These are phyloP conservation scores for Dendrolimus pini DNA, from an alignment of 2,888 invertebrate species.

Conservation along the genomic window DNA sequence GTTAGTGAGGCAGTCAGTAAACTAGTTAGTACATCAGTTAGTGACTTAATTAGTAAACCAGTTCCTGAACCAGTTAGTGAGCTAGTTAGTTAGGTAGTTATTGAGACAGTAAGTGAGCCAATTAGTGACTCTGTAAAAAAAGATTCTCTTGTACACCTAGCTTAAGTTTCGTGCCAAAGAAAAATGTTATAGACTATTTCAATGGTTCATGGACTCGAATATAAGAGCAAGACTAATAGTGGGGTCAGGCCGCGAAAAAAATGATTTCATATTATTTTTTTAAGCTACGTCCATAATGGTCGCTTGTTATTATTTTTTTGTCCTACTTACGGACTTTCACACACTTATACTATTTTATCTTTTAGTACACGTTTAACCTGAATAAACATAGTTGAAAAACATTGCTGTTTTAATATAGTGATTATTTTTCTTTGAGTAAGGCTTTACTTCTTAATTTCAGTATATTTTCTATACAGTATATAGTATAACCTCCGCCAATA, in stretches of 20 bases:
- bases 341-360: slow-evolving; percentile 4
- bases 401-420: background rate
- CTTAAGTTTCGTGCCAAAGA: slow-evolving; percentile 31
- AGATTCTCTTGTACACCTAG: background rate
- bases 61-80: no score
- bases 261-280: slow-evolving; percentile 23
- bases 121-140: no score
- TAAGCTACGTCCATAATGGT: background rate
- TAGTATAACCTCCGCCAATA: no score
- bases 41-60: no score
- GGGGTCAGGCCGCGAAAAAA: slow-evolving; percentile 40
- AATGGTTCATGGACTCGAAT: slow-evolving; percentile 20
- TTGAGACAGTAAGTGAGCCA: no score
- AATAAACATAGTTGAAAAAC: background rate
- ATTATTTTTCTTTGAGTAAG: background rate
- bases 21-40: no score
- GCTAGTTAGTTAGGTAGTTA: no score
- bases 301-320: slow-evolving; percentile 1
- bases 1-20: no score
- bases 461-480: no score
- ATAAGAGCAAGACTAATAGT: slow-evolving; percentile 27
- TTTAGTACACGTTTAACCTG: background rate
- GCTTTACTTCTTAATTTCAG: no score
- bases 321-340: slow-evolving; percentile 1
- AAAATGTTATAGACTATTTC: slow-evolving; percentile 39